Percentiles rank a stretch among this genome's conserved stretches.
Evolutionary conservation across 2,888 invertebrate genomes (phyloP).

Genomic region (Caenorhabditis sinica): DNA sequence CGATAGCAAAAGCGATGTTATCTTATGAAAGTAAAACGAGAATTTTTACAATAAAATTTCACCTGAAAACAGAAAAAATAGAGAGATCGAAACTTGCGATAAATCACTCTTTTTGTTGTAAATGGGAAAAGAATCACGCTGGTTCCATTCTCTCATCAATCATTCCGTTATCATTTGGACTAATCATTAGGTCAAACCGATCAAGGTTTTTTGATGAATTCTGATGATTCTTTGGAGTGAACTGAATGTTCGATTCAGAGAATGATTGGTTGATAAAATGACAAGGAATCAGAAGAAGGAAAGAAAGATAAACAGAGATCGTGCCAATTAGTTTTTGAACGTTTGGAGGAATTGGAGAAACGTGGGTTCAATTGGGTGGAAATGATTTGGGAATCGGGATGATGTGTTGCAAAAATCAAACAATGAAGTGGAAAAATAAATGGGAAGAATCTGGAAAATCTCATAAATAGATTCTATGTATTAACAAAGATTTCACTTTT

Average conservation of each 20-base stretch:
- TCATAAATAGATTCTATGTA: no score
- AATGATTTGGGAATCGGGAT: background rate
- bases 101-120: background rate
- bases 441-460: no score
- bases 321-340: conserved; percentile 32
- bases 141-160: conserved; percentile 25
- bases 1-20: conserved; percentile 1
- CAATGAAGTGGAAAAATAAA: background rate
- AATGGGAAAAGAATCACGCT: conserved; percentile 17
- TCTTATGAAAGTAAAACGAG: conserved; percentile 2
- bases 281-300: conserved; percentile 3
- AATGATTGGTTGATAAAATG: conserved; percentile 29
- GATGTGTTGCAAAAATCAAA: background rate
- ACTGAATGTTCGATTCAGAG: conserved; percentile 32
- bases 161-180: conserved; percentile 36
- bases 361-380: background rate
- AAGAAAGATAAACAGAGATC: conserved; percentile 16
- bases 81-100: conserved; percentile 5
- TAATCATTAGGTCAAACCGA: conserved; percentile 54
- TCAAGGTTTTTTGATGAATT: conserved; percentile 40
- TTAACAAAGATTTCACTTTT: no score
- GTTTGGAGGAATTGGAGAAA: background rate
- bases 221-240: conserved; percentile 44
- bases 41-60: background rate
- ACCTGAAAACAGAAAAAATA: conserved; percentile 10